phyloP scores from a whole-genome alignment of 1,140 invertebrate genomes.

The Neodiprion fabricii region DNA sequence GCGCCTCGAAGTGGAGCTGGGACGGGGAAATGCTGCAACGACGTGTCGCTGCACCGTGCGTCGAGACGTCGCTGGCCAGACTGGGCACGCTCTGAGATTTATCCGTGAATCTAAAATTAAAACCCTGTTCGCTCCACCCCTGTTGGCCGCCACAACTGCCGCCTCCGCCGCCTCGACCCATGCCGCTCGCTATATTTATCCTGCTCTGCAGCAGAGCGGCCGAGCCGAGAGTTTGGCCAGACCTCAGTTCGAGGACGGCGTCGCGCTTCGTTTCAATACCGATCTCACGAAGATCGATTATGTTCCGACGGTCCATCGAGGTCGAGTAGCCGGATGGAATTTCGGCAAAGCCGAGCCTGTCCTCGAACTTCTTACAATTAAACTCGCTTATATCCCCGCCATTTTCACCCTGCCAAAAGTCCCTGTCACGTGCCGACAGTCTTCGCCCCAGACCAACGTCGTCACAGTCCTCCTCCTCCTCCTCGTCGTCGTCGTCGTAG shows the following conservation, averaged over 20 bases:
- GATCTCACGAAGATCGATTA: conserved; percentile 57
- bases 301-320: conserved; percentile 55
- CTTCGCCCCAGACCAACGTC: conserved; percentile 44
- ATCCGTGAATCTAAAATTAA: conserved; percentile 62
- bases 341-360: conserved; percentile 43
- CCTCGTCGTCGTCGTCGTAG: conserved; percentile 8
- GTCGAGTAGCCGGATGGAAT: conserved; percentile 43
- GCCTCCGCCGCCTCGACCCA: conserved; percentile 33
- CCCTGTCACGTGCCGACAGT: conserved; percentile 26
- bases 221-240: conserved; percentile 41
- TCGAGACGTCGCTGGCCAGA: conserved; percentile 51
- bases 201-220: conserved; percentile 42
- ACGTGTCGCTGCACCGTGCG: conserved; percentile 29
- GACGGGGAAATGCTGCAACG: conserved; percentile 19
- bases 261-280: conserved; percentile 52
- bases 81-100: conserved; percentile 60
- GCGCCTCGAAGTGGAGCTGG: conserved; percentile 28
- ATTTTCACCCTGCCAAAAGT: conserved; percentile 43
- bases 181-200: conserved; percentile 53
- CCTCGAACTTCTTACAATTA: conserved; percentile 33
- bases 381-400: conserved; percentile 22
- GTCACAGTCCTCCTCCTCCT: conserved; percentile 31
- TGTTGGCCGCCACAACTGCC: conserved; percentile 34
- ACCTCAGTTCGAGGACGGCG: conserved; percentile 51
- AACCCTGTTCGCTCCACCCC: conserved; percentile 52